Evolutionary conservation across 2,797 vertebrate genomes (phyloP).

Genomic region (Lepus townsendii): DNA sequence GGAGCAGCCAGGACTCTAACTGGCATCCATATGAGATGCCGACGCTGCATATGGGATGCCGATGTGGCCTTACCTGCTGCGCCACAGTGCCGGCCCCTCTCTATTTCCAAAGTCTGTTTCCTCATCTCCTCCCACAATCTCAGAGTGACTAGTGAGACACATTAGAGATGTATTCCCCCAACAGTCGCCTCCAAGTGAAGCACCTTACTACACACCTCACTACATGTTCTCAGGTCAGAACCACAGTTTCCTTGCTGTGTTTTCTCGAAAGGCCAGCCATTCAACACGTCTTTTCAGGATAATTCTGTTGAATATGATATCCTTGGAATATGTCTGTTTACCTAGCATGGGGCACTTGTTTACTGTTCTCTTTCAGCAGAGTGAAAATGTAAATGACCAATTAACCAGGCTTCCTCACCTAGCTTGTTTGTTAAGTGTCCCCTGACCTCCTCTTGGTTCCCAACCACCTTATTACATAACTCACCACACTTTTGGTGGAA

Average conservation of each 20-base stretch:
- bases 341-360: background rate
- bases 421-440: background rate
- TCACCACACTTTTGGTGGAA: background rate
- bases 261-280: constrained; percentile 12
- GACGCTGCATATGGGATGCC: too few relatives aligned
- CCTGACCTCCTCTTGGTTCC: background rate
- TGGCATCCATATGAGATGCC: too few relatives aligned
- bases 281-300: constrained; percentile 32
- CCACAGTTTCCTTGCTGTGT: constrained; percentile 1
- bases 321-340: constrained; percentile 12
- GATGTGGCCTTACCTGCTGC: too few relatives aligned
- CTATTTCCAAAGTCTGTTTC: background rate
- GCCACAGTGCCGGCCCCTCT: too few relatives aligned
- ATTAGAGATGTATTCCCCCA: background rate
- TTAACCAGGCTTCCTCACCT: background rate
- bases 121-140: background rate
- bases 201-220: constrained; percentile 19
- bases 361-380: background rate
- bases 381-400: background rate
- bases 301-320: constrained; percentile 38
- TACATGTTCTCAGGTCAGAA: constrained; percentile 27
- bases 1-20: too few relatives aligned
- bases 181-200: constrained; percentile 57
- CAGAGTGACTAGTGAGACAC: background rate
- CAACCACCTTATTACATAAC: background rate